phyloP scores from a whole-genome alignment of 2,888 invertebrate species.

The Xestia xanthographa region DNA sequence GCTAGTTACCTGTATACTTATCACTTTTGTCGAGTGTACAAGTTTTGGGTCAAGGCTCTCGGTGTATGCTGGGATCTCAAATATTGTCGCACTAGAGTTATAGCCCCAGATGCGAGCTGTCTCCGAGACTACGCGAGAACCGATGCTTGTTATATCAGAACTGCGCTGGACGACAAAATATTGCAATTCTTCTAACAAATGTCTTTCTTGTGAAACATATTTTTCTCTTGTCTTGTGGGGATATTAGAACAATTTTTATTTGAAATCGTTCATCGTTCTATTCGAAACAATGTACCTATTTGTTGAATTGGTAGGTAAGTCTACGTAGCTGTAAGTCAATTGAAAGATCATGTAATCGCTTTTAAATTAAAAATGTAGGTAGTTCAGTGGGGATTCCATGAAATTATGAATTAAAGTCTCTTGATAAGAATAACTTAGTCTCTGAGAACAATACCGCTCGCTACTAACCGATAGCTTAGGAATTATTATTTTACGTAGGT shows the following conservation, averaged over 20 bases:
- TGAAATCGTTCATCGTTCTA: slow-evolving; percentile 10
- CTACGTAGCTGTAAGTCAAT: neutral
- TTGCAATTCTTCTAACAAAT: slow-evolving; percentile 44
- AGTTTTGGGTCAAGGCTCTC: slow-evolving; percentile 36
- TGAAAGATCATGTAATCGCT: neutral
- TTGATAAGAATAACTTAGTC: slow-evolving; percentile 5
- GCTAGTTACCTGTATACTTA: slow-evolving; percentile 10
- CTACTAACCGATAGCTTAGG: too few relatives aligned
- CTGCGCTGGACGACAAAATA: slow-evolving; percentile 35
- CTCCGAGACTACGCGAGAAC: slow-evolving; percentile 28
- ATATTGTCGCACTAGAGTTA: slow-evolving; percentile 57
- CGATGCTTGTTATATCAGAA: slow-evolving; percentile 55
- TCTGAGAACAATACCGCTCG: neutral
- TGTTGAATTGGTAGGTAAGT: neutral
- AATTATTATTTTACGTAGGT: neutral
- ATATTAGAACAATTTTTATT: slow-evolving; percentile 35
- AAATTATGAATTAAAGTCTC: neutral
- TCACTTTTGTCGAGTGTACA: slow-evolving; percentile 12
- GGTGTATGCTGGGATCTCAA: slow-evolving; percentile 34
- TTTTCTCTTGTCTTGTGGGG: slow-evolving; percentile 15
- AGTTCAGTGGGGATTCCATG: neutral
- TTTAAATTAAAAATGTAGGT: slow-evolving; percentile 1
- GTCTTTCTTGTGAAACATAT: slow-evolving; percentile 33
- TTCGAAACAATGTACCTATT: neutral
- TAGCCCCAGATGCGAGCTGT: slow-evolving; percentile 44